Conservation (phyloP, 2,888 invertebrate genomes). For the Calliopum simillimum region DNA sequence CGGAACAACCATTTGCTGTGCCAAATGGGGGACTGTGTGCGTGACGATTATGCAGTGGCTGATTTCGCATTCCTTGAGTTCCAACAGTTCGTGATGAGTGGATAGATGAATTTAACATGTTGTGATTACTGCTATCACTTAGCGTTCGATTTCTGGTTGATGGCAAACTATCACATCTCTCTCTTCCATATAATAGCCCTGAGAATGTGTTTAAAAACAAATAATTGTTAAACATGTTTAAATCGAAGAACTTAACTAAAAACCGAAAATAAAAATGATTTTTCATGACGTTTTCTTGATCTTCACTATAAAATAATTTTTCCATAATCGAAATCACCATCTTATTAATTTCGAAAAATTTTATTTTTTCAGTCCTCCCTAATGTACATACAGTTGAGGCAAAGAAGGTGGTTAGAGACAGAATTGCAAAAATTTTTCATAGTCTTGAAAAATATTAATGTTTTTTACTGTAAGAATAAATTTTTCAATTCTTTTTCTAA, state of each 20-base stretch:
- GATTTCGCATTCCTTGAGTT: slow-evolving; percentile 65
- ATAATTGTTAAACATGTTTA: slow-evolving; percentile 20
- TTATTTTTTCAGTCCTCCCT: too few species aligned
- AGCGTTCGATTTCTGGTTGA: slow-evolving; percentile 76
- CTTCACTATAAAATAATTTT: neutral
- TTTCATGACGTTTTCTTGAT: neutral
- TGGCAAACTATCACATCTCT: slow-evolving; percentile 85
- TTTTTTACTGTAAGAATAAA: too few species aligned
- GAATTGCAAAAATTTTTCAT: too few species aligned
- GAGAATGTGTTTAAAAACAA: slow-evolving; percentile 29
- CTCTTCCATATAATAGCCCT: slow-evolving; percentile 66
- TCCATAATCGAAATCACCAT: too few species aligned
- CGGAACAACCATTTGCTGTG: slow-evolving; percentile 74
- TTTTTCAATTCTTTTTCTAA: too few species aligned
- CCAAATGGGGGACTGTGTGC: slow-evolving; percentile 67
- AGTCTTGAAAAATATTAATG: too few species aligned
- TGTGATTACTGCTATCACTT: slow-evolving; percentile 71
- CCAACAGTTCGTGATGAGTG: slow-evolving; percentile 67
- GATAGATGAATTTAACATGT: slow-evolving; percentile 59
- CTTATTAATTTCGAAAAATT: too few species aligned
- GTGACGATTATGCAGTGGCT: slow-evolving; percentile 64
- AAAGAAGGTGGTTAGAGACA: too few species aligned
- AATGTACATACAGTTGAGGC: too few species aligned
- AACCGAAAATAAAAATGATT: too few species aligned
- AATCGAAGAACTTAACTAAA: neutral